Conservation (phyloP, 2,888 invertebrate species). For the Athrips mouffetella region DNA sequence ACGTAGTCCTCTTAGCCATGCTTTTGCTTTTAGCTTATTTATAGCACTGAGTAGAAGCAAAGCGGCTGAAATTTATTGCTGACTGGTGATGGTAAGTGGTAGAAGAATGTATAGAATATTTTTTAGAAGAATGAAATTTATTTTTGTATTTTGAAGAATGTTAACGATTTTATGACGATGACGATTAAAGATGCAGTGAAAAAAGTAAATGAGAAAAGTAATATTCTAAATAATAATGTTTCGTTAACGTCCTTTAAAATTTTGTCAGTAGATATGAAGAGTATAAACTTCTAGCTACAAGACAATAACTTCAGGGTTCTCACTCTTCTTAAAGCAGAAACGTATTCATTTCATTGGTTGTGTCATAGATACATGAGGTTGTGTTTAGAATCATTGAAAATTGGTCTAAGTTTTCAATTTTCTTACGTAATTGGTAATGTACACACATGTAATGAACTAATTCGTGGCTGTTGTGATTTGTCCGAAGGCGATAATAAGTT, state of each 20-base stretch:
- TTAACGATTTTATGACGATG: background rate
- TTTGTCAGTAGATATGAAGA: too few relatives aligned
- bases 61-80: background rate
- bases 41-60: background rate
- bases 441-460: background rate
- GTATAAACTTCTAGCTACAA: too few relatives aligned
- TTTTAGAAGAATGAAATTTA: too few relatives aligned
- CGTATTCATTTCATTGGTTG: too few relatives aligned
- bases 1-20: background rate
- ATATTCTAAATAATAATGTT: too few relatives aligned
- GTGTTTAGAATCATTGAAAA: background rate
- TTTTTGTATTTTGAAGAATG: background rate
- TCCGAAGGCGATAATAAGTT: constrained; percentile 86
- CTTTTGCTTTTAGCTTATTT: background rate
- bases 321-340: too few relatives aligned
- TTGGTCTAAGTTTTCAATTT: too few relatives aligned
- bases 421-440: background rate
- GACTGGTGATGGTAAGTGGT: constrained; percentile 9
- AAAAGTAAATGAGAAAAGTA: too few relatives aligned
- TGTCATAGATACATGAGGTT: background rate
- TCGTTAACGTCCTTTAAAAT: too few relatives aligned
- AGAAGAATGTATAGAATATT: background rate
- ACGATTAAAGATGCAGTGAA: too few relatives aligned
- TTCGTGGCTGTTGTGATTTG: constrained; percentile 50
- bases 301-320: too few relatives aligned